Conservation (phyloP, 2,888 invertebrate species). For the Ennomos fuscantarius region DNA sequence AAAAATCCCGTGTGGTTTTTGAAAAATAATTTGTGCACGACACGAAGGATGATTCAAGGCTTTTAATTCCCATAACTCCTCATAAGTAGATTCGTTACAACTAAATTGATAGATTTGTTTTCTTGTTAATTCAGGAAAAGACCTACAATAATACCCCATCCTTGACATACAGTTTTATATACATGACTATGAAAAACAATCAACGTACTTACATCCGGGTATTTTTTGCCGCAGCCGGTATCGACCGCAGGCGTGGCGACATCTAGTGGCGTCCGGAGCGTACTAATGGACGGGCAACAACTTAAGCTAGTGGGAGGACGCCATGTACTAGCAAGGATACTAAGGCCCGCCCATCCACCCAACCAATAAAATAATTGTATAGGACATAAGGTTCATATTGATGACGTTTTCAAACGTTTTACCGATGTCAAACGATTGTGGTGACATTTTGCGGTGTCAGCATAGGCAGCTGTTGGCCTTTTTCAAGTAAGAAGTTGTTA, state of each 20-base stretch:
- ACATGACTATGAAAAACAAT: too few relatives aligned
- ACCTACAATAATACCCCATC: background rate
- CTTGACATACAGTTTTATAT: background rate
- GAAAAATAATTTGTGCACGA: too few relatives aligned
- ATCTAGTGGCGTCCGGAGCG: conserved; percentile 68
- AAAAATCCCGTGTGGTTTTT: too few relatives aligned
- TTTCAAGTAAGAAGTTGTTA: too few relatives aligned
- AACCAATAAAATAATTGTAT: conserved; percentile 50
- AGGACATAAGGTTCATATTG: background rate
- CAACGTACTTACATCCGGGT: background rate
- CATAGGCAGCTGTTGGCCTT: too few relatives aligned
- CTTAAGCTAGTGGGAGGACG: conserved; percentile 75
- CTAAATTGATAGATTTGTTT: too few relatives aligned
- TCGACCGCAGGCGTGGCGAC: conserved; percentile 54
- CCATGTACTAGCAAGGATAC: conserved; percentile 72
- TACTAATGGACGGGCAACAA: conserved; percentile 79
- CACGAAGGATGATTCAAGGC: too few relatives aligned
- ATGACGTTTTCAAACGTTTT: background rate
- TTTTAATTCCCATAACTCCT: too few relatives aligned
- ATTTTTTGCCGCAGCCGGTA: conserved; percentile 47
- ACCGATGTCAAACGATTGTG: background rate
- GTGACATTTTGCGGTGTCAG: too few relatives aligned
- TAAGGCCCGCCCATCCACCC: conserved; percentile 71
- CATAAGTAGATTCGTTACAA: too few relatives aligned
- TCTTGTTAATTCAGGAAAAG: background rate